phyloP scores from a whole-genome alignment of 1,140 invertebrate genomes.

The Plectrocnemia conspersa region DNA sequence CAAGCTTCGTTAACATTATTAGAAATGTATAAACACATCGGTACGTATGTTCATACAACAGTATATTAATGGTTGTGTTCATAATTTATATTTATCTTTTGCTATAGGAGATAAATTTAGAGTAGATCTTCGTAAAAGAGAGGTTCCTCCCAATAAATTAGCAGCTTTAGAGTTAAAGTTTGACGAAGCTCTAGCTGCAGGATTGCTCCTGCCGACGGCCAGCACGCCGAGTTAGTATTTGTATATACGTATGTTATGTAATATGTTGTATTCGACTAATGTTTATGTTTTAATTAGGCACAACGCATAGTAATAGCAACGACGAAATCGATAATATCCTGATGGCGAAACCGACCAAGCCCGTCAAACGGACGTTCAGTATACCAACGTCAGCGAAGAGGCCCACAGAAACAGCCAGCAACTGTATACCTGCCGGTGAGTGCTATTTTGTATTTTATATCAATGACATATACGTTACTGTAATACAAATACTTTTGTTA shows the following conservation, averaged over 20 bases:
- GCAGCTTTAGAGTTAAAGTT: constrained; percentile 75
- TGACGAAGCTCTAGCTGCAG: constrained; percentile 77
- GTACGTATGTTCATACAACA: constrained; percentile 42
- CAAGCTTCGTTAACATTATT: constrained; percentile 79
- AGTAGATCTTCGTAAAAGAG: constrained; percentile 72
- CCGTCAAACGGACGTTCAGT: constrained; percentile 39
- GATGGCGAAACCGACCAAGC: constrained; percentile 39
- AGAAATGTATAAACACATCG: constrained; percentile 90
- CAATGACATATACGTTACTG: too few relatives aligned
- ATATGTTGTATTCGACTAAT: constrained; percentile 14
- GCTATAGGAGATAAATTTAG: constrained; percentile 67
- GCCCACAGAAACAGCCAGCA: constrained; percentile 17
- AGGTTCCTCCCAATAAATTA: constrained; percentile 77
- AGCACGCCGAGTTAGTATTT: constrained; percentile 27
- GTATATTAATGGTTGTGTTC: constrained; percentile 1
- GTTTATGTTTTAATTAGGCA: constrained; percentile 11
- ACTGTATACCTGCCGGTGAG: constrained; percentile 5
- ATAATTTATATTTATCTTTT: constrained; percentile 9
- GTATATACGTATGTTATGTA: constrained; percentile 10
- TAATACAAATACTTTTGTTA: constrained; percentile 1
- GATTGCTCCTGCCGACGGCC: constrained; percentile 74
- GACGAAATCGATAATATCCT: constrained; percentile 44
- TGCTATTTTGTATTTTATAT: background rate
- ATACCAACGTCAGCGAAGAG: constrained; percentile 38
- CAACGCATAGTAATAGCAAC: constrained; percentile 26